Base-by-base conservation (phyloP, 2,888 invertebrate species). In the Taphrorychus bicolor region DNA sequence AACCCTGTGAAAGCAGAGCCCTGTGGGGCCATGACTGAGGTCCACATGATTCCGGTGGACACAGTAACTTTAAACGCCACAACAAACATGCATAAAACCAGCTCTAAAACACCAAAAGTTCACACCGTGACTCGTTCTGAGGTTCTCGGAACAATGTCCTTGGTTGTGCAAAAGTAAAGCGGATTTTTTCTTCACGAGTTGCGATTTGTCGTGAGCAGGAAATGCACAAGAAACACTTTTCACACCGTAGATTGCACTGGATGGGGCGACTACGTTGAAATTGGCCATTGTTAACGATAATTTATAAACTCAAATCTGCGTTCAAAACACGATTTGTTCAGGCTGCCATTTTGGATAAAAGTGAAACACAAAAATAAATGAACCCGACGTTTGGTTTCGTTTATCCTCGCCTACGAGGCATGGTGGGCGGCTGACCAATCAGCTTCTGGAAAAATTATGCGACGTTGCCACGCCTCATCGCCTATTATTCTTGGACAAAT, bases 211-310 rank as follows among this genome's bases (percentile, higher is more conserved):
- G 54, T 23, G 19, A 18, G 24, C 24, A 48, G 53, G 24, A 23
- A 51, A 45, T 23, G 42, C 56, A 63, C 59, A 59, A 59, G 63
- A 42, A 59, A 59, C 23, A 63, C 63, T 49, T 49, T 59, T 59
- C 32, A 24, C 58, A 2, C 45, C 2, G 18, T 45, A 17, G 7
- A 18, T 22, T n/a, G 22, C 17, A 51, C 22, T 66, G 11, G 22
- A 42, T 58, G 17, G 24, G 51, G n/a, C 58, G 58, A 42, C 53
- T 22, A 18, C 40, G 18, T 9, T 59, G 17, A 67, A 23, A 51
- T 45, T 23, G 23, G 67, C 67, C 67, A 67, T 67, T 67, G n/a
- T 62, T 67, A 54, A 62, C 48, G 32, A 61, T 18, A 23, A 57
- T 5, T 18, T 11, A 67, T 42, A 24, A 23, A n/a, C n/a, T n/a